phyloP scores from a whole-genome alignment of 1,140 invertebrate species.

The Lucilia sericata region DNA sequence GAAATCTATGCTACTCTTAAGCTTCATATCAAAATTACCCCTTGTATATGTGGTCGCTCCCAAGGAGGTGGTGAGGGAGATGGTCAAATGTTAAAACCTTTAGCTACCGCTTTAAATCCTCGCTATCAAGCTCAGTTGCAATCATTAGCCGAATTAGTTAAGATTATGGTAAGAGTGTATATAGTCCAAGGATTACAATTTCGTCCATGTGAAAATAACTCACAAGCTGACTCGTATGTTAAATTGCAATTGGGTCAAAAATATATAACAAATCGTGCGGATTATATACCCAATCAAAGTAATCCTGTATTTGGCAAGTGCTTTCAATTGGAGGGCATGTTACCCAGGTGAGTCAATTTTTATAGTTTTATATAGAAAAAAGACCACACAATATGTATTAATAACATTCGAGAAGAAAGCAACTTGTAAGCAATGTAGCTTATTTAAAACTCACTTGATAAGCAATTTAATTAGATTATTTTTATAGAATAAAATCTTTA shows the following conservation, averaged over 20 bases:
- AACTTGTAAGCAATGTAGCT: no score
- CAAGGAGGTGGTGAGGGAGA: conserved; percentile 63
- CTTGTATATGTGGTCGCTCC: conserved; percentile 50
- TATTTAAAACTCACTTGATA: no score
- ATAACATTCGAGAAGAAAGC: no score
- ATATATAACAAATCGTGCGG: conserved; percentile 77
- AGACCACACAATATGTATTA: no score
- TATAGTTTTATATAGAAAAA: background rate
- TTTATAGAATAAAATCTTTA: no score
- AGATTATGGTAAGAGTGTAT: conserved; percentile 83
- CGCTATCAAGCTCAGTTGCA: conserved; percentile 69
- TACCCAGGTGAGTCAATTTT: conserved; percentile 51
- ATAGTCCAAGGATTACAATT: conserved; percentile 78
- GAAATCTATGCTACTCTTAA: conserved; percentile 72
- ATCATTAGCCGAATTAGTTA: conserved; percentile 70
- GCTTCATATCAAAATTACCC: conserved; percentile 63
- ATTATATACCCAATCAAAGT: conserved; percentile 81
- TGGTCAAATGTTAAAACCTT: conserved; percentile 68
- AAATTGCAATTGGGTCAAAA: conserved; percentile 77
- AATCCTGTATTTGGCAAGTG: conserved; percentile 86
- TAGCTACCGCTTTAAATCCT: conserved; percentile 75
- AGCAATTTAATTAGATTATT: no score
- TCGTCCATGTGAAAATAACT: conserved; percentile 78
- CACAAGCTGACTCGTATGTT: conserved; percentile 85
- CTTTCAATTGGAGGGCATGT: conserved; percentile 56